Evolutionary conservation across 2,888 invertebrate species (phyloP).

Genomic region (Tachina lurida): DNA sequence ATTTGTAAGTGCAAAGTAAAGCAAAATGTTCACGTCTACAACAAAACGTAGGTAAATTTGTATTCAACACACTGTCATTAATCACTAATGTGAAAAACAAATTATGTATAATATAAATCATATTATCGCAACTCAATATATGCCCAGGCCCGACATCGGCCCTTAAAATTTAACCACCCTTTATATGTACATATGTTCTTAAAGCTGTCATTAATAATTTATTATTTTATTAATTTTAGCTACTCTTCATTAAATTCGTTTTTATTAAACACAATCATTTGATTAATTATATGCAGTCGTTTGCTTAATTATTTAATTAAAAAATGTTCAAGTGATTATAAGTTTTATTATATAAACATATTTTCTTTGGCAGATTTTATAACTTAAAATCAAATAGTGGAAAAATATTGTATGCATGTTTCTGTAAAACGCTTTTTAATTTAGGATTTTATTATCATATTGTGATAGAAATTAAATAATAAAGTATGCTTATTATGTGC

Average conservation of each 20-base stretch:
- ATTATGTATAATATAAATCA: no score
- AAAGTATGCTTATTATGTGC: slow-evolving; percentile 51
- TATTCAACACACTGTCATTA: no score
- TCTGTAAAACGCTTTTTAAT: background rate
- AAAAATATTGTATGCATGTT: background rate
- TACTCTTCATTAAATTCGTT: slow-evolving; percentile 9
- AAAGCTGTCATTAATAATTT: background rate
- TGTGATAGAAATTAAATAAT: slow-evolving; percentile 34
- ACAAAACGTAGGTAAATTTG: no score
- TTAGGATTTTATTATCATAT: background rate
- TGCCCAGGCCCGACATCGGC: no score
- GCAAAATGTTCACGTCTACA: no score
- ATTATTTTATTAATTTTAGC: slow-evolving; percentile 7
- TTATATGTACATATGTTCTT: background rate
- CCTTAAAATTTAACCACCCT: no score
- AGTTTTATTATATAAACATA: slow-evolving; percentile 34
- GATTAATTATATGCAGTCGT: slow-evolving; percentile 37
- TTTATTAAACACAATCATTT: slow-evolving; percentile 25
- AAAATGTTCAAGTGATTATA: slow-evolving; percentile 47
- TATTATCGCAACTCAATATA: no score
- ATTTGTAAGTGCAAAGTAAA: no score
- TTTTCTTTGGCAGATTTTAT: slow-evolving; percentile 13
- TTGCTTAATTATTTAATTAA: slow-evolving; percentile 43
- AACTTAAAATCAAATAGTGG: slow-evolving; percentile 17
- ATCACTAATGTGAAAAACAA: no score